These are phyloP conservation scores for Frankliniella fusca DNA, from an alignment of 2,888 invertebrate genomes.

Conservation along the genomic window DNA sequence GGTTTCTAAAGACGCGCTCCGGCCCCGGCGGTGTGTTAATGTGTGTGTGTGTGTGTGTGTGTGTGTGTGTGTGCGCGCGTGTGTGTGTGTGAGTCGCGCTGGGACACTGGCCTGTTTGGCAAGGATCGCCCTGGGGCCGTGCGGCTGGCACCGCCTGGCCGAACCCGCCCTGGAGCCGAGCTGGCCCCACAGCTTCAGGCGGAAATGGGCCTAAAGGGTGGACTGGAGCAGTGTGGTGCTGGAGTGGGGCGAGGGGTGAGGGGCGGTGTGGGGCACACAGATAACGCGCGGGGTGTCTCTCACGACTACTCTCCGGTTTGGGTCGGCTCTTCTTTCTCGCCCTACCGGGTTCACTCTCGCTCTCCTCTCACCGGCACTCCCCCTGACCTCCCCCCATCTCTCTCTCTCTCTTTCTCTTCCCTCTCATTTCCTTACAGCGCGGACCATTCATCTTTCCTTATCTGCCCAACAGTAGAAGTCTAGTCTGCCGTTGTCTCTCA, in stretches of 20 bases:
- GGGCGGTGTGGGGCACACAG: not conserved
- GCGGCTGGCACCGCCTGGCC: not conserved
- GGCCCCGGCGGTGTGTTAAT: too few relatives aligned
- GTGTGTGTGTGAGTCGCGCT: too few relatives aligned
- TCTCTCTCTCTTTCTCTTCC: not conserved
- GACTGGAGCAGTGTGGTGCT: too few relatives aligned
- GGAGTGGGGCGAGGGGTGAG: not conserved
- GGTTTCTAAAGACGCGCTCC: too few relatives aligned
- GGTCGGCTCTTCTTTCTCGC: not conserved
- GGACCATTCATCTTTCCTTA: slow-evolving; percentile 17
- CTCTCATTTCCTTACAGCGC: slow-evolving; percentile 2
- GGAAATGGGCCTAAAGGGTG: too few relatives aligned
- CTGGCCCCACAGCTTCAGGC: too few relatives aligned
- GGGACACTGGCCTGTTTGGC: too few relatives aligned
- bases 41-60: too few relatives aligned
- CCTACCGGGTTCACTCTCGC: not conserved
- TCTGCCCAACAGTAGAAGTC: not conserved
- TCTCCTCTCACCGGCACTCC: not conserved
- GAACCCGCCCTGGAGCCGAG: not conserved
- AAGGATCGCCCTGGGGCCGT: too few relatives aligned
- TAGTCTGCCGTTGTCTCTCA: not conserved
- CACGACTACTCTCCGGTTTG: not conserved
- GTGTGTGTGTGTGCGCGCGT: too few relatives aligned
- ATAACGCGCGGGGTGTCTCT: not conserved
- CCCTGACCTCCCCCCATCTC: not conserved